These are phyloP conservation scores for Scrobipalpa costella DNA, from an alignment of 2,888 invertebrate species.

Conservation along the genomic window DNA sequence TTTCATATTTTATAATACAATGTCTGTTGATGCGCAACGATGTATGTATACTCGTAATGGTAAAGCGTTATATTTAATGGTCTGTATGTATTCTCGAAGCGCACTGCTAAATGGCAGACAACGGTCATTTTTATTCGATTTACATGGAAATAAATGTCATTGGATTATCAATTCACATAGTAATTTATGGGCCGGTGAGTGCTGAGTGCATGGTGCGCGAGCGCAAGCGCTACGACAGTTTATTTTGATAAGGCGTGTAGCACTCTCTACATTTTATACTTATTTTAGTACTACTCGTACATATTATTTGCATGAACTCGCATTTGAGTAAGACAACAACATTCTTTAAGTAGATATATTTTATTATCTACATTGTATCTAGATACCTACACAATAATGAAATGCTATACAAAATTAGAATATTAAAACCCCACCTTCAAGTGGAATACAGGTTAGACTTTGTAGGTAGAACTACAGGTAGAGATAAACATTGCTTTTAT, in stretches of 20 bases:
- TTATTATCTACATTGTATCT: neutral
- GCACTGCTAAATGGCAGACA: conserved; percentile 38
- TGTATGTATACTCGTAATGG: neutral
- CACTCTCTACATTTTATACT: conserved; percentile 4
- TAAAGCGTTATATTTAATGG: conserved; percentile 3
- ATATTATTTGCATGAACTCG: neutral
- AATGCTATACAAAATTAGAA: no score
- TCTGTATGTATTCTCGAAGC: neutral
- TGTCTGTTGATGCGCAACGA: neutral
- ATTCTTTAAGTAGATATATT: neutral
- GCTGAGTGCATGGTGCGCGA: conserved; percentile 17
- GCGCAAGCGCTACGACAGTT: conserved; percentile 34
- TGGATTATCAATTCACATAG: conserved; percentile 49
- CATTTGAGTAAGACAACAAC: conserved; percentile 1
- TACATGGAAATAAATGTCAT: conserved; percentile 58
- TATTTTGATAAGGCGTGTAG: conserved; percentile 2
- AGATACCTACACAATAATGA: no score
- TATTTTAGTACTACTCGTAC: neutral
- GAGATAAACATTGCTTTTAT: neutral
- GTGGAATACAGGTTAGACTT: no score
- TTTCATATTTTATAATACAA: neutral
- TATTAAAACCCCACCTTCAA: no score
- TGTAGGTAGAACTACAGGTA: no score
- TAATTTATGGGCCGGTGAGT: conserved; percentile 47
- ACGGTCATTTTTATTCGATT: conserved; percentile 51